phyloP scores from a whole-genome alignment of 2,113 vertebrate genomes.

The Silurus glanis region DNA sequence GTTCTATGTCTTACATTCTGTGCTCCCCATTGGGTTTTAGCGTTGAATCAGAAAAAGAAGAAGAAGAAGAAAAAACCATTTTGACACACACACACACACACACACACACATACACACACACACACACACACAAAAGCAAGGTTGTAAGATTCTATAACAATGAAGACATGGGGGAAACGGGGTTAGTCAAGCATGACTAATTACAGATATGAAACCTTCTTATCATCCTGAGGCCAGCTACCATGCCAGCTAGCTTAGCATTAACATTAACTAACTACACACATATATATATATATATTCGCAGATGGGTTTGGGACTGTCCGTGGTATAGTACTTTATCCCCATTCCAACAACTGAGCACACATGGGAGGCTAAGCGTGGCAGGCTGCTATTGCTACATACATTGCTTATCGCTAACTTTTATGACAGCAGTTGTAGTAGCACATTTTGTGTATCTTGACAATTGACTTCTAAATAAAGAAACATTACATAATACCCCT shows the following conservation, averaged over 20 bases:
- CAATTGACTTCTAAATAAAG: neutral
- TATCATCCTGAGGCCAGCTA: neutral
- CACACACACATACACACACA: neutral
- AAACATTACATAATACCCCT: neutral
- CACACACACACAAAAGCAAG: neutral
- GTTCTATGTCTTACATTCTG: neutral
- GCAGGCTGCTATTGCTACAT: no score
- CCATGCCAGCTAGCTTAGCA: neutral
- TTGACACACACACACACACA: neutral
- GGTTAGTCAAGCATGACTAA: neutral
- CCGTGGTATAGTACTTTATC: no score
- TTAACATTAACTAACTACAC: neutral
- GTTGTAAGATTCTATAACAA: neutral
- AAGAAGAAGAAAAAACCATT: neutral
- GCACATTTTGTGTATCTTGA: neutral
- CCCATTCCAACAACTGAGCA: no score
- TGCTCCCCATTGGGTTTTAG: neutral
- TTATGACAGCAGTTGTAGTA: neutral
- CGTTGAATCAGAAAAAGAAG: neutral
- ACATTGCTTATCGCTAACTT: neutral
- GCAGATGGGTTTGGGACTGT: no score
- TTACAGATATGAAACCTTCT: neutral
- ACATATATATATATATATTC: no score
- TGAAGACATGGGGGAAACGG: neutral
- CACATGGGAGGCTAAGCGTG: no score